A percentile compares a stretch with the other conserved stretches of the same genome.
Conservation (phyloP, 2,113 vertebrate species). For the Hoplias malabaricus region DNA sequence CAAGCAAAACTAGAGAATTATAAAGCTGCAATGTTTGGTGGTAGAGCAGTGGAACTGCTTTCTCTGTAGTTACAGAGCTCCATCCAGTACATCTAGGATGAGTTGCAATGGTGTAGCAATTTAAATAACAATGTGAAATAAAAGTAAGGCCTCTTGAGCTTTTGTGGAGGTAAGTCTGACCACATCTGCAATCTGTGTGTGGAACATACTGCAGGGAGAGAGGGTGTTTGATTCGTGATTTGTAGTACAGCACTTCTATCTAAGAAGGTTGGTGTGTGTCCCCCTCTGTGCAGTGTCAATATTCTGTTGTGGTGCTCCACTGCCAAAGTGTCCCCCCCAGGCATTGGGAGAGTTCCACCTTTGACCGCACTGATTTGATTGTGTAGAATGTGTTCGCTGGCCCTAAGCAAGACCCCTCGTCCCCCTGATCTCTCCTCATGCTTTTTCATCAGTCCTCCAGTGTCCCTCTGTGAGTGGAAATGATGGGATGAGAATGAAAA, state of each 20-base stretch:
- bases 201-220: neutral
- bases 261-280: conserved; percentile 13
- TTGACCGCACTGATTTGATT: conserved; percentile 71
- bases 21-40: no score
- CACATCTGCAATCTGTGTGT: neutral
- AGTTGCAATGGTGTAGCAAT: no score
- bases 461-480: conserved; percentile 49
- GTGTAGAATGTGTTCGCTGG: conserved; percentile 60
- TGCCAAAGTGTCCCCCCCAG: conserved; percentile 34
- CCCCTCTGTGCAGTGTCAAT: conserved; percentile 30
- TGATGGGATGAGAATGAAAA: conserved; percentile 41
- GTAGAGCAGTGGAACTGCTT: no score
- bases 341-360: conserved; percentile 54
- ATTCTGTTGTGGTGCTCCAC: conserved; percentile 40
- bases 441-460: conserved; percentile 57
- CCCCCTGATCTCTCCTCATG: conserved; percentile 55
- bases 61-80: no score
- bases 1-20: no score
- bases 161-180: neutral
- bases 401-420: conserved; percentile 48
- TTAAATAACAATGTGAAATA: neutral
- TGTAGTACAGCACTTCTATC: neutral
- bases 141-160: neutral
- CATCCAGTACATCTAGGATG: no score
- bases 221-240: neutral